These are phyloP conservation scores for Nettapus auritus DNA, from an alignment of 2,113 vertebrate genomes.

Conservation along the genomic window DNA sequence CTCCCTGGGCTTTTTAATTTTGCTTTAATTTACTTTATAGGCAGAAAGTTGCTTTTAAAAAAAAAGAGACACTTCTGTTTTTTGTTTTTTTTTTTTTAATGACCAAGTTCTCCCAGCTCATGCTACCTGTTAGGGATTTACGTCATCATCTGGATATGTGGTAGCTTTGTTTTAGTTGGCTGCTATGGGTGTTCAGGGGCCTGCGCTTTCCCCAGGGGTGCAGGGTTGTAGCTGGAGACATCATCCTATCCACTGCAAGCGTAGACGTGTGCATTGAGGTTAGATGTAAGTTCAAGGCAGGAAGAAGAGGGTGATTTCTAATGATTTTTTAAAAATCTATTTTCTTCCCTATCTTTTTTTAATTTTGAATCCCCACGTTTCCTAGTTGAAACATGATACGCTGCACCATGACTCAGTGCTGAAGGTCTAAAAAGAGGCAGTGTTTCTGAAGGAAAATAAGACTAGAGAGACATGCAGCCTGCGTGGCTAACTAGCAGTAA, in stretches of 20 bases:
- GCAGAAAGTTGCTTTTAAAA: not conserved
- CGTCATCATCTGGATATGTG: not conserved
- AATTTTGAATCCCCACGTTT: not conserved
- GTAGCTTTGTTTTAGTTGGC: not conserved
- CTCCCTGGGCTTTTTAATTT: not conserved
- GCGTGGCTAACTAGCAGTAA: accelerated
- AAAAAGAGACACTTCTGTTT: accelerated
- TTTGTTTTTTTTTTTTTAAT: not conserved
- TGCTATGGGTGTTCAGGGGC: not conserved
- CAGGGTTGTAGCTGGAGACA: not conserved
- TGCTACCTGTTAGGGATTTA: not conserved
- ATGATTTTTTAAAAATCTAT: not conserved
- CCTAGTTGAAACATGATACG: accelerated
- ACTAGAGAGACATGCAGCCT: not conserved
- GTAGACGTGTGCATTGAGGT: not conserved
- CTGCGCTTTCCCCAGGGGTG: accelerated
- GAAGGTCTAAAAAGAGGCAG: not conserved
- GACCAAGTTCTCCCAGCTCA: not conserved
- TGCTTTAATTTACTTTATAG: not conserved
- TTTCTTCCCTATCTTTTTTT: not conserved
- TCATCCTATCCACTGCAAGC: not conserved
- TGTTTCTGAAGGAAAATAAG: not conserved
- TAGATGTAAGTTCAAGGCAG: not conserved
- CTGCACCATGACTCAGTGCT: not conserved
- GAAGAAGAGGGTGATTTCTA: not conserved